Evolutionary conservation across 2,888 invertebrate species (phyloP).

Genomic region (Sarcophaga caerulescens): DNA sequence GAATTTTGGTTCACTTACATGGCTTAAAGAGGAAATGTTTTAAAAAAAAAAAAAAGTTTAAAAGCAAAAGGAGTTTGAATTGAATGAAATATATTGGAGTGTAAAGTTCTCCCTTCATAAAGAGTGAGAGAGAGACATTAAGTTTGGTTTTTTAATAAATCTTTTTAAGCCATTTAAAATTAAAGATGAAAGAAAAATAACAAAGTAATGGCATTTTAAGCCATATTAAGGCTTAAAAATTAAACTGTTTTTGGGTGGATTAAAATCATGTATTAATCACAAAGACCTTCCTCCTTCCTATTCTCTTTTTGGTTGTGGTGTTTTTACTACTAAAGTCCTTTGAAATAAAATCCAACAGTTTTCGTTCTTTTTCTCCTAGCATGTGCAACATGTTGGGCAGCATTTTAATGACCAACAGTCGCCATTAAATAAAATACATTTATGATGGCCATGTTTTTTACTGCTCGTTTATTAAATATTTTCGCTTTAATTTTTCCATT

Average conservation of each 20-base stretch:
- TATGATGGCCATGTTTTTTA: conserved; percentile 9
- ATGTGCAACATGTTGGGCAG: conserved; percentile 65
- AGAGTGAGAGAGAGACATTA: not conserved
- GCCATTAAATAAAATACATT: conserved; percentile 51
- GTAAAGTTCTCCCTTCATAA: not conserved
- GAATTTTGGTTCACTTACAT: conserved; percentile 18
- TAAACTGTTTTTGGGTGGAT: no score
- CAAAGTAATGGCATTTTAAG: not conserved
- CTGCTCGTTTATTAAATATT: not conserved
- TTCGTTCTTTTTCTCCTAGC: not conserved
- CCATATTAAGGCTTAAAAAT: not conserved
- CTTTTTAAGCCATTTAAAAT: not conserved
- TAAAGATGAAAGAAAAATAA: not conserved
- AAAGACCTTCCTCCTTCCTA: not conserved
- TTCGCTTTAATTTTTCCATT: not conserved
- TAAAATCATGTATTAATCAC: no score
- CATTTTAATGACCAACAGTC: conserved; percentile 57
- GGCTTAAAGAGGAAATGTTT: conserved; percentile 2
- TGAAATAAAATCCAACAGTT: conserved; percentile 16
- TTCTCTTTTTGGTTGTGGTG: not conserved
- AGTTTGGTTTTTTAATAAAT: not conserved
- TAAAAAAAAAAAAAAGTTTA: conserved; percentile 4
- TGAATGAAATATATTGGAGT: not conserved
- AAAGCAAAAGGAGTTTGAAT: not conserved
- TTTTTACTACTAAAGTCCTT: conserved; percentile 9